Base-by-base conservation (phyloP, 2,888 invertebrate genomes). In the Neoaliturus tenellus region DNA sequence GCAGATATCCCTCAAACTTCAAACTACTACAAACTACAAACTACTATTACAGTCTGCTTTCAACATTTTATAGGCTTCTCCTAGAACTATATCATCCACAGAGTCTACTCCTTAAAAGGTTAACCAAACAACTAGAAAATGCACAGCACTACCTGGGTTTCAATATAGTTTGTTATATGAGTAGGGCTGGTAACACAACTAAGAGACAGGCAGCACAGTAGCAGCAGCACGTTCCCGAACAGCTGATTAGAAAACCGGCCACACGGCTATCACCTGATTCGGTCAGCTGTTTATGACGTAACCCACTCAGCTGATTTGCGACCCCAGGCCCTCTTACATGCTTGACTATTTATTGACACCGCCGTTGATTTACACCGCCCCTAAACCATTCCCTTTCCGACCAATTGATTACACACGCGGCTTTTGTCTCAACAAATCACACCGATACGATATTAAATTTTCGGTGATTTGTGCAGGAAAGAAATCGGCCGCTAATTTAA, bases 401-500 rank as follows among this genome's bases (percentile, higher is more conserved):
- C 62, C 62, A 31, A 62, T 62, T 62, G 62, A 62, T 62, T 62
- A 62, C 62, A 28, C 62, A 8, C 71, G 5, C 39, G 62, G 39
- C 35, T 39, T 71, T 71, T 71, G 71, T 71, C 71, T 14, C 25
- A 62, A 25, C 25, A 62, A 62, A 28, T 31, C 25, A 25, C 28
- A 31, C 62, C 62, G 62, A 12, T 6, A 55, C 55, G 55, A 62
- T 62, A 31, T 25, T 62, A 62, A 62, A 62, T 39, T 71, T 71
- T 71, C 71, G 71, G 41, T 71, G 71, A 71, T 71, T 71, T 71
- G 71, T 71, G 71, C 71, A 35, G 35, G 71, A 71, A 35, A 35
- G 71, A 71, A 71, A 71, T 35, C 71, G 71, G 71, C 71, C 71
- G 41, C 71, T 71, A 71, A 71, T 71, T 71, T 71, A 71, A 71